Percentiles rank a stretch among this genome's conserved stretches.
These are phyloP conservation scores for Delphinapterus leucas DNA, from an alignment of 2,113 vertebrate species.

Conservation along the genomic window DNA sequence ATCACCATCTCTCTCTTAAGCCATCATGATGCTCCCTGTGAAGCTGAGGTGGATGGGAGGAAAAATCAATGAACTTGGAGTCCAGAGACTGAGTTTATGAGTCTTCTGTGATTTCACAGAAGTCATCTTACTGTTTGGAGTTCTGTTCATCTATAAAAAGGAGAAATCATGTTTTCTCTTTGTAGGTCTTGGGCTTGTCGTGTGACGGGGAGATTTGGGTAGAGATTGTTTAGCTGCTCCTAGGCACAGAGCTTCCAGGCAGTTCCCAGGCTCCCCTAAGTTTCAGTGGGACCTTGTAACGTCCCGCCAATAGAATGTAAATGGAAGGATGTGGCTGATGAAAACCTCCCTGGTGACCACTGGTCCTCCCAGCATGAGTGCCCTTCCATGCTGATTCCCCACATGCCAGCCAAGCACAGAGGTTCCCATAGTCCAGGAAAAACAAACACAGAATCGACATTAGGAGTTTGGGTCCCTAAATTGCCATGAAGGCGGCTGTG, in stretches of 20 bases:
- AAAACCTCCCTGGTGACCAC: neutral
- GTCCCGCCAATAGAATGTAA: too few relatives aligned
- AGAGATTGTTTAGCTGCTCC: neutral
- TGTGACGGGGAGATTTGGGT: too few relatives aligned
- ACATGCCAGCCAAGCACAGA: accelerated
- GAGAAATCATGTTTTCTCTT: neutral
- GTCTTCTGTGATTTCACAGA: neutral
- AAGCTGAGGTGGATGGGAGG: neutral
- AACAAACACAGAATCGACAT: neutral
- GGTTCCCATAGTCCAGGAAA: neutral
- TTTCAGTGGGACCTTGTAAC: accelerated
- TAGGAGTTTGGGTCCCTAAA: too few relatives aligned
- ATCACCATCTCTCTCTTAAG: neutral
- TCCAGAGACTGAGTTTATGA: neutral
- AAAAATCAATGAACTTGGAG: neutral
- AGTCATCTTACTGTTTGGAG: neutral
- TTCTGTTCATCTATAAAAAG: neutral
- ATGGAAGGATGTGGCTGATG: neutral
- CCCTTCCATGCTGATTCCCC: accelerated
- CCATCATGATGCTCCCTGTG: accelerated
- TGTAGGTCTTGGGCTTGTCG: neutral
- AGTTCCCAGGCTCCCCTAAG: neutral
- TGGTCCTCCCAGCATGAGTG: neutral
- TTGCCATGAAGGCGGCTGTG: neutral
- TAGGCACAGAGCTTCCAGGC: neutral